phyloP scores from a whole-genome alignment of 2,888 invertebrate genomes.

The Caenorhabditis sp. region DNA sequence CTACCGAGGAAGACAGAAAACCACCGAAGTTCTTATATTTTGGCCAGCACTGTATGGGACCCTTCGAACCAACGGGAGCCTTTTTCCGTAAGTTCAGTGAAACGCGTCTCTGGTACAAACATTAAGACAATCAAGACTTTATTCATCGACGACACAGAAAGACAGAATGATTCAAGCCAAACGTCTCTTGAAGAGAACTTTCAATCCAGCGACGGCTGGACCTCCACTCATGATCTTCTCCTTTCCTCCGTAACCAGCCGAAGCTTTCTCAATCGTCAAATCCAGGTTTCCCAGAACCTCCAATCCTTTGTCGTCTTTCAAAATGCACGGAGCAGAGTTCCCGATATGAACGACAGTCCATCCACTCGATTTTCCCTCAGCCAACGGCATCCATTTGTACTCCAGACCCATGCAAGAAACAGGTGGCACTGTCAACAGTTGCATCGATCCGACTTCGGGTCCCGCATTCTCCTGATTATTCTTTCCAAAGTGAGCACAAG shows the following conservation, averaged over 20 bases:
- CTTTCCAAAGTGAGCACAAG: slow-evolving; percentile 72
- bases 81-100: too few relatives aligned
- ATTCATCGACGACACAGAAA: background rate
- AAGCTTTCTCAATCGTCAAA: slow-evolving; percentile 70
- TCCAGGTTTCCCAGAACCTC: slow-evolving; percentile 76
- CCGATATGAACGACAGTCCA: slow-evolving; percentile 75
- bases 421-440: slow-evolving; percentile 71
- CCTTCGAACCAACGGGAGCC: too few relatives aligned
- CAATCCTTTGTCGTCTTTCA: slow-evolving; percentile 72
- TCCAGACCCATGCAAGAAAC: slow-evolving; percentile 68
- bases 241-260: slow-evolving; percentile 75
- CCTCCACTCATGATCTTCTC: slow-evolving; percentile 70
- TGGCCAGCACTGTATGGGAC: too few relatives aligned
- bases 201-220: slow-evolving; percentile 54
- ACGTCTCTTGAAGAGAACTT: slow-evolving; percentile 66
- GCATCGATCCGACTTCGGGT: slow-evolving; percentile 76
- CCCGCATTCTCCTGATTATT: slow-evolving; percentile 77
- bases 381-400: slow-evolving; percentile 75
- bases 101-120: too few relatives aligned
- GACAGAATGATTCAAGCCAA: slow-evolving; percentile 12
- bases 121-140: too few relatives aligned
- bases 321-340: slow-evolving; percentile 72
- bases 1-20: too few relatives aligned
- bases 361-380: slow-evolving; percentile 66
- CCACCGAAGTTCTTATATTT: too few relatives aligned